Evolutionary conservation across 2,797 vertebrate genomes (phyloP), one percentile per base, ranked within the genome.

Genomic region (Sebastes trivittatus): DNA sequence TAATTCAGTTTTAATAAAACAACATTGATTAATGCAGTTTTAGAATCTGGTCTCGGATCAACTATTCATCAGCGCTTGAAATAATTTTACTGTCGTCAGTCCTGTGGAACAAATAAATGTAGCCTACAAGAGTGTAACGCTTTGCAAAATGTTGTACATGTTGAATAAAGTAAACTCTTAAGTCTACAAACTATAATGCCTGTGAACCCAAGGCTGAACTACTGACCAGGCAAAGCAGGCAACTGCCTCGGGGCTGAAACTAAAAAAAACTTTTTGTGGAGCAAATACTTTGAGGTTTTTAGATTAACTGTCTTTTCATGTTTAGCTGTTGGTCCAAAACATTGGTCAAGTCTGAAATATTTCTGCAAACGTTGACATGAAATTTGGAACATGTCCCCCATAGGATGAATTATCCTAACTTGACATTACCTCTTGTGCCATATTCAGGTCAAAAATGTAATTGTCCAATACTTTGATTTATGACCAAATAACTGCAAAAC

Each of bases 11-110:
- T 10, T 27, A 13, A 5, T 6, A 11, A 30, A 23, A n/a, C 9
- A 62, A 6, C 73, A 54, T 58, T 68, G 23, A 77, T 72, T 59
- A 77, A 59, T 86, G 71, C 68, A 60, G 71, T 60, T 82, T 80
- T 65, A 62, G 38, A 42, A 27, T 46, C 3, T 16, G 22, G 23
- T 62, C 23, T 63, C 7, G 11, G 27, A 58, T 46, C 18, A 6
- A 42, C 9, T 25, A 3, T 70, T 79, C 13, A 30, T 34, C 8
- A n/a, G 16, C 27, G 61, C 69, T 81, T 89, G 63, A 87, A 86
- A 69, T 63, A 0, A 20, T 36, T 71, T 60, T 49, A 25, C 1
- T 79, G 13, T 32, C 1, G 66, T 32, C 4, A 27, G 25, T 54
- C 4, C 6, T 46, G 29, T 59, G 5, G n/a, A 56, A 64, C 20